Base-by-base conservation (phyloP, 2,797 vertebrate genomes). In the Parotocinclus haroldoi region DNA sequence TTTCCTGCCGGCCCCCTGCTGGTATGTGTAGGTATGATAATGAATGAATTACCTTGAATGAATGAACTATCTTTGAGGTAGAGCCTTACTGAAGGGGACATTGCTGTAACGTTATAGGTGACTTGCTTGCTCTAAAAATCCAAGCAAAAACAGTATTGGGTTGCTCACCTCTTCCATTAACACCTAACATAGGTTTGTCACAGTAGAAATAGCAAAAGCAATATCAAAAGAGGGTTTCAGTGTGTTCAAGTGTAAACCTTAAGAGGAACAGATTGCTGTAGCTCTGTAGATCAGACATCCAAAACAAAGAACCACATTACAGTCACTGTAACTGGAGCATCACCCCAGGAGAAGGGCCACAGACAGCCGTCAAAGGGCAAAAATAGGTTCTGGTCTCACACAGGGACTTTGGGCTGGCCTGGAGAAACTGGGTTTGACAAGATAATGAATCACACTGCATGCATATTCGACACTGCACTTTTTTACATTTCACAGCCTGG, bases 401-500 rank as follows among this genome's bases (percentile, higher is more conserved):
- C 7, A 59, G 76, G 69, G 77, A 67, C 66, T 73, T 14, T 59
- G 80, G 76, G 71, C 81, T 68, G 76, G 78, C 85, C 79, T 67
- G 74, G 73, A 78, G 82, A 84, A 82, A 79, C 52, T 58, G 60
- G 58, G 55, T 88, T 86, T 87, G 86, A 88, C 86, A 90, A 85
- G 86, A 87, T 88, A 88, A 88, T 86, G 82, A 87, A 90, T 87
- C 79, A 76, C 84, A 69, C 82, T 82, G 83, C 84, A 83, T 81
- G 82, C 80, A 77, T 74, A 75, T 73, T 75, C 74, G n/a, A 69
- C 56, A 54, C 76, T 84, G 82, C 84, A 84, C 82, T 87, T 83
- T 88, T 87, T 84, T 80, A 81, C 83, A 87, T 90, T 88, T 89
- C 83, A 88, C 84, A 83, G 83, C 81, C 84, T 80, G 84, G 81